phyloP scores from a whole-genome alignment of 1,140 invertebrate species.

The Drosophila parabipectinata region DNA sequence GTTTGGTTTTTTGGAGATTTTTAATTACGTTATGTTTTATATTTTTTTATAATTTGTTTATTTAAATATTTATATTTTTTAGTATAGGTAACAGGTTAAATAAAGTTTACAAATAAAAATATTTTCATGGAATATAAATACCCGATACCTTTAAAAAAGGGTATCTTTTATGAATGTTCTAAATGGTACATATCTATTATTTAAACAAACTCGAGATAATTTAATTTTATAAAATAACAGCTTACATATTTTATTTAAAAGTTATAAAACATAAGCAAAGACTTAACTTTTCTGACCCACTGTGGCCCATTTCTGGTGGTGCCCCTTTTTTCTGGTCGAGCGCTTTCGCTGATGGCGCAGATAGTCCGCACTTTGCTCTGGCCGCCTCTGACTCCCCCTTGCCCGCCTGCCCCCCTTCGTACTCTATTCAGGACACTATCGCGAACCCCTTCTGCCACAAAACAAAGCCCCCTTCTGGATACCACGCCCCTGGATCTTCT shows the following conservation, averaged over 20 bases:
- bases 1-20: background rate
- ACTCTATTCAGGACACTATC: conserved; percentile 6
- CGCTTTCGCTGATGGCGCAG: conserved; percentile 61
- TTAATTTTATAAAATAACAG: too few relatives aligned
- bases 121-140: too few relatives aligned
- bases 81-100: too few relatives aligned
- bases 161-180: too few relatives aligned
- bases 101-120: too few relatives aligned
- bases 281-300: conserved; percentile 4
- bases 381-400: background rate
- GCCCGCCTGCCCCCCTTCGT: conserved; percentile 4
- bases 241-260: background rate
- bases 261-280: background rate
- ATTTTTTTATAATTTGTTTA: too few relatives aligned
- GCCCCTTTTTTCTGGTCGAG: conserved; percentile 69
- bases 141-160: too few relatives aligned
- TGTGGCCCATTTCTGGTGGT: conserved; percentile 16
- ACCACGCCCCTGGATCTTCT: background rate
- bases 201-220: too few relatives aligned
- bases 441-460: background rate
- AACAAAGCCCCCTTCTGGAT: conserved; percentile 17
- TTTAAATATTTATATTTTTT: too few relatives aligned
- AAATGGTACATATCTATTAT: background rate
- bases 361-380: conserved; percentile 39
- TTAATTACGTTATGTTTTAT: too few relatives aligned